Evolutionary conservation across 2,797 vertebrate species (phyloP), one percentile per base, ranked within the genome.

Genomic region (Margarornis squamiger): DNA sequence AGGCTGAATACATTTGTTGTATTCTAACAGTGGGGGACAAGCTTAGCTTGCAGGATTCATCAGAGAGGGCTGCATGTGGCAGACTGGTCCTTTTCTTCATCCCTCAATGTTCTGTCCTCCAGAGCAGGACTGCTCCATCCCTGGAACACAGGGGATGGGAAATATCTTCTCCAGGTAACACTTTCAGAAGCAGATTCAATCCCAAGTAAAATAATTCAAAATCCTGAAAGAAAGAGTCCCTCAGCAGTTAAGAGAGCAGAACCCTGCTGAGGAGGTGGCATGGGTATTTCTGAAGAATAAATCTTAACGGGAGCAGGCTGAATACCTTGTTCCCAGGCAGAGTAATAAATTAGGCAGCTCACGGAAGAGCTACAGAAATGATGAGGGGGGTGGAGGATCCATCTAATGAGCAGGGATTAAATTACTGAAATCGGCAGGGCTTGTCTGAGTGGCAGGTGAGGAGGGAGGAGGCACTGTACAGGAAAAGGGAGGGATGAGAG

Each of bases 331-430:
- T 93, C 93, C 86, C 92, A 93, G 87, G 92, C 94, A 95, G 75
- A 68, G 66, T 90, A 89, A 97, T 93, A 94, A 96, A 96, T 95
- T 90, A 88, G 92, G 81, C 87, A 96, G 93, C 82, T 92, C 91
- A 92, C 19, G 8, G 95, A 93, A 96, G 91, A 96, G 89, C 73
- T 75, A 68, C 89, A 95, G 95, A 74, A 96, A 91, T 94, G 83
- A 95, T 87, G 95, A 96, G 89, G 81, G 90, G 94, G 95, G 96
- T 94, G 93, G 93, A 94, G 89, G 89, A 94, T 75, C 89, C 61
- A 55, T 55, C 84, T 96, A 96, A 96, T 92, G 78, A 96, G 87
- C 55, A 75, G 82, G 83, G 89, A 95, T 92, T 96, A 92, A 90
- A 93, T 92, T 91, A 95, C 76, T 72, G 87, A 80, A 89, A 92